Evolutionary conservation across 2,888 invertebrate genomes (phyloP).

Genomic region (Calliopum simillimum): DNA sequence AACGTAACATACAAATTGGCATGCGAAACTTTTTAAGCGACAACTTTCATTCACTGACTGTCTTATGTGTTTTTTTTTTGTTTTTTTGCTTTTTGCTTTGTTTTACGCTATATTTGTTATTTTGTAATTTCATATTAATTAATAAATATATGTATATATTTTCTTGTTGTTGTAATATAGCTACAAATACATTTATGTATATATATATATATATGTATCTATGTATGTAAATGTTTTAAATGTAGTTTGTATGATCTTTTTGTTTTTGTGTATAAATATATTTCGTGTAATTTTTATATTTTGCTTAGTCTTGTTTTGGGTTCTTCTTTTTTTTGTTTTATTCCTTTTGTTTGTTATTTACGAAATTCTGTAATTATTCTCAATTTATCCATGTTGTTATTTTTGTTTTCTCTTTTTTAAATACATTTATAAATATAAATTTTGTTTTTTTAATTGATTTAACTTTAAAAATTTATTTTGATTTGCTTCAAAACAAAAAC

Average conservation of each 20-base stretch:
- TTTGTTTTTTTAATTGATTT: neutral
- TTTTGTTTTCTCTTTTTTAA: conserved; percentile 23
- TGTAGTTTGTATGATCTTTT: conserved; percentile 23
- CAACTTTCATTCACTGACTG: neutral
- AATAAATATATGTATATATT: conserved; percentile 5
- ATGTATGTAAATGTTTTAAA: conserved; percentile 27
- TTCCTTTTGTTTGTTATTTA: neutral
- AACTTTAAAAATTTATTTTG: conserved; percentile 25
- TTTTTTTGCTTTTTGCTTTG: neutral
- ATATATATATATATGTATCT: conserved; percentile 40
- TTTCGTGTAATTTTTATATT: conserved; percentile 27
- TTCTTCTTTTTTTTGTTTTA: conserved; percentile 4
- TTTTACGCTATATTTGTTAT: neutral
- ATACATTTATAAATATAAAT: conserved; percentile 33
- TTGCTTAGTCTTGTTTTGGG: conserved; percentile 19
- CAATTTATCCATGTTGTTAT: conserved; percentile 12
- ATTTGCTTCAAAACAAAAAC: conserved; percentile 27
- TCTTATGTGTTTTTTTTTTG: neutral
- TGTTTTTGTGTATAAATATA: conserved; percentile 31
- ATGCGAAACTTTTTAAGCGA: neutral
- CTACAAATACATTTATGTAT: conserved; percentile 10
- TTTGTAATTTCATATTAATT: neutral
- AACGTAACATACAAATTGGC: neutral
- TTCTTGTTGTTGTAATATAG: conserved; percentile 10
- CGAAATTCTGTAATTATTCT: neutral